phyloP scores from a whole-genome alignment of 37 sponge, comb jelly and placozoan species.

The Tethya wilhelma region DNA sequence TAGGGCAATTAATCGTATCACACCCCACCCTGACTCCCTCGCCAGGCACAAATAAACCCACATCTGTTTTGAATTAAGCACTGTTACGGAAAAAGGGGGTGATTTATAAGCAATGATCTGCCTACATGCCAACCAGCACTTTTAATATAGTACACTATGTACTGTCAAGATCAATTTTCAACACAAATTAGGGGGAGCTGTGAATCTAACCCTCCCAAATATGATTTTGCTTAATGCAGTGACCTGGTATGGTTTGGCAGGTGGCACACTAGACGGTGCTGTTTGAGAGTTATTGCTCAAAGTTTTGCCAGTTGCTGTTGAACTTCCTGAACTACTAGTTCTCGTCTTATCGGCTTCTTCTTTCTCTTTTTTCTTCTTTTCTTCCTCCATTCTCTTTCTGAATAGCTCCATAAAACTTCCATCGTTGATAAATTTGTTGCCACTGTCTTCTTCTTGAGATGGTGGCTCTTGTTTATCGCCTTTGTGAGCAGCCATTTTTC shows the following conservation, averaged over 20 bases:
- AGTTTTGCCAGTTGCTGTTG: background rate
- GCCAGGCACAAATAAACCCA: too few relatives aligned
- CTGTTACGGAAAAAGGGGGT: too few relatives aligned
- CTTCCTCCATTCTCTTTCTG: slow-evolving; percentile 63
- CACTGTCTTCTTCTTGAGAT: background rate
- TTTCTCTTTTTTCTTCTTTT: slow-evolving; percentile 26
- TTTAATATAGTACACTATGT: too few relatives aligned
- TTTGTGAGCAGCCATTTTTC: background rate
- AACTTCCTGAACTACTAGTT: background rate
- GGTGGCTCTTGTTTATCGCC: background rate
- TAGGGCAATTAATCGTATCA: too few relatives aligned
- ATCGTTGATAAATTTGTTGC: slow-evolving; percentile 87
- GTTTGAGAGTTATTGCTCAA: background rate
- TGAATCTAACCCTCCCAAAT: too few relatives aligned
- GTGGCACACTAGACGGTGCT: background rate
- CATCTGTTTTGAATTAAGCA: too few relatives aligned
- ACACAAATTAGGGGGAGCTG: too few relatives aligned
- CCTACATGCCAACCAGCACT: too few relatives aligned
- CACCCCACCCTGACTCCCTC: too few relatives aligned
- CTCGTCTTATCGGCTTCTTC: background rate
- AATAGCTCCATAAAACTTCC: slow-evolving; percentile 88
- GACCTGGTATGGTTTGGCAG: slow-evolving; percentile 21
- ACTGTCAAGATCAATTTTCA: too few relatives aligned
- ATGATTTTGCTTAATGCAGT: too few relatives aligned
- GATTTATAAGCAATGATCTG: too few relatives aligned